phyloP scores from a whole-genome alignment of 2,888 invertebrate genomes.

The Mesoligia furuncula region DNA sequence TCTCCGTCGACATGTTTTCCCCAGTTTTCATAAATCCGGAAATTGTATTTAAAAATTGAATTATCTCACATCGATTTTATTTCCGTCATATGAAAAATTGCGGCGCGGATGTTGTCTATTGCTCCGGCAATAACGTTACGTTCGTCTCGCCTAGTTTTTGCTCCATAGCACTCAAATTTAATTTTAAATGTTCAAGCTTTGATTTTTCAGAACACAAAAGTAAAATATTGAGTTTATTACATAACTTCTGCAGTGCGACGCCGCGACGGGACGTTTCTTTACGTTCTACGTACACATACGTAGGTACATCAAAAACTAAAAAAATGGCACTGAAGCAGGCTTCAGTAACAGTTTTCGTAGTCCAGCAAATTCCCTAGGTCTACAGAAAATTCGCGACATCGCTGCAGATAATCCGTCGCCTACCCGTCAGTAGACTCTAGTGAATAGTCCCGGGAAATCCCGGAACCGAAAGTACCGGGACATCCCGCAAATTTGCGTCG shows the following conservation, averaged over 20 bases:
- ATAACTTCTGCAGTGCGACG: not conserved
- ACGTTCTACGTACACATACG: not conserved
- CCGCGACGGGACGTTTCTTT: not conserved
- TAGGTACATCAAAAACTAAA: not conserved
- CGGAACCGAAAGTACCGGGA: no score
- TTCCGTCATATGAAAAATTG: constrained; percentile 13
- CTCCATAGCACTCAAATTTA: not conserved
- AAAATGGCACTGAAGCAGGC: not conserved
- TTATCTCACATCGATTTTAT: constrained; percentile 27
- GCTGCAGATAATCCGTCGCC: constrained; percentile 10
- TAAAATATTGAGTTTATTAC: not conserved
- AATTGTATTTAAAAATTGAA: constrained; percentile 8
- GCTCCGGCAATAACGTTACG: constrained; percentile 17
- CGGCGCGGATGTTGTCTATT: constrained; percentile 46
- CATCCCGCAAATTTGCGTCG: no score
- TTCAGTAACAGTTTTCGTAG: not conserved
- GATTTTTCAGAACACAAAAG: not conserved
- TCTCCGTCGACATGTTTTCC: not conserved
- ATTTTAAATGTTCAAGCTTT: constrained; percentile 1
- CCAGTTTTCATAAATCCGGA: constrained; percentile 13
- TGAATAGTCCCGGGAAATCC: no score
- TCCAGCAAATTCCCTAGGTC: not conserved
- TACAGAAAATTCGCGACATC: not conserved
- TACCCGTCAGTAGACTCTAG: constrained; percentile 23
- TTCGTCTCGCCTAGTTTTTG: constrained; percentile 33